Base-by-base conservation (phyloP, 1,140 invertebrate genomes). In the Drosophila aff. region DNA sequence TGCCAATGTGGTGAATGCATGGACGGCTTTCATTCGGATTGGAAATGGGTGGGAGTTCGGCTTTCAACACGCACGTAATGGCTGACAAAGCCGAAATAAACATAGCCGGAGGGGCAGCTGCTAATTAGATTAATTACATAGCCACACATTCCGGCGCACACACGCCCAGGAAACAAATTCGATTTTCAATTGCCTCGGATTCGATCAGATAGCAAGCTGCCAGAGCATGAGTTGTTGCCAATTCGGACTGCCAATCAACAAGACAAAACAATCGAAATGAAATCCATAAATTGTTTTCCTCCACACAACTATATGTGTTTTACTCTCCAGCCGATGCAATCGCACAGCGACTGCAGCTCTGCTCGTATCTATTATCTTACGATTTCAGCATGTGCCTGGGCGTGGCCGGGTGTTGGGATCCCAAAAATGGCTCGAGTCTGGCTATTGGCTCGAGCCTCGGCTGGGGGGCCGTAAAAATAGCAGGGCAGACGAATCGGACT, bases 231-330 rank as follows among this genome's bases (percentile, higher is more conserved):
- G 66, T 53, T 81, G 81, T 89, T 89, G 81, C 73, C 83, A 75
- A 78, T 89, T 87, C 49, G 49, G 62, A 50, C 60, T 84, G 84
- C 62, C 84, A 90, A 87, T 89, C 84, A 89, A 90, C 53, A 72
- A 84, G 81, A 87, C 85, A 87, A 78, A 81, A 68, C 81, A 89
- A 75, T 67, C 68, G 43, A 83, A 87, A 77, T 83, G 60, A 77
- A 87, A 80, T 89, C 84, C 68, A 89, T 87, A 87, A 89, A 87
- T 78, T 87, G 83, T 80, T 52, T 73, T 72, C 26, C 50, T 38
- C 64, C 15, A n/a, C 21, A 47, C 16, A 47, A 40, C 60, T 31
- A 31, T 31, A 31, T 28, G 33, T 33, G n/a, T 60, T 68, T 46
- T 44, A 21, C 79, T 86, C 73, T 77, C 59, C 63, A 87, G 80